Base-by-base conservation (phyloP, 2,797 vertebrate species). In the Sebastes hubbsi region DNA sequence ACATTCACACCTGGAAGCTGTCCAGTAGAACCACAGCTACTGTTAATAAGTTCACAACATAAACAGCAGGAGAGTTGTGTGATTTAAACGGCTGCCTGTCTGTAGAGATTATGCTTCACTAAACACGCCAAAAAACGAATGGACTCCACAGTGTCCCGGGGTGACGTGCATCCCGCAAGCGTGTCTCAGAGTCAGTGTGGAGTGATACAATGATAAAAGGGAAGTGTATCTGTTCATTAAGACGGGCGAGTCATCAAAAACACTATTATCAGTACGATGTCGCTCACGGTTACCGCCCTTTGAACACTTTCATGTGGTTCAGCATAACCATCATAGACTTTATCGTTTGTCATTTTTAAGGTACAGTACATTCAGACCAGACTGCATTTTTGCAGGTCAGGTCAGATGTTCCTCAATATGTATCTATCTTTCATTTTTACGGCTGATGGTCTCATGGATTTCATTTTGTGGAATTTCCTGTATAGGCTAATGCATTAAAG, bases 391-490 rank as follows among this genome's bases (percentile, higher is more conserved):
- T 62, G 62, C 68, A 63, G 34, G 55, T 75, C 71, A 67, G 68
- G 29, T 89, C 88, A 88, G 64, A 78, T 82, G 78, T 83, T 72
- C 84, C 61, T 75, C 66, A 36, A 55, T 18, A 42, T 63, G 25
- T 54, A 66, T 84, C 83, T 42, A 72, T 89, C 69, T 65, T 71
- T 84, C 77, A 78, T 77, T 85, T 89, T 81, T 82, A 84, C 6
- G 12, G 74, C 79, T 71, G 56, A 77, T 67, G 78, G 63, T 79
- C 67, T 77, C 75, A 76, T 74, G 67, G 67, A 78, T 83, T 85
- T 88, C 77, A 88, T 72, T 80, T 63, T 20, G 61, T 82, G 82
- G 82, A 90, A 89, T 92, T 89, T 87, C 74, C 88, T 86, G 70
- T 30, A 16, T 46, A 70, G 16, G 36, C 24, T 27, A 87, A 89